Base-by-base conservation (phyloP, 2,797 vertebrate species). In the Mus minutoides region DNA sequence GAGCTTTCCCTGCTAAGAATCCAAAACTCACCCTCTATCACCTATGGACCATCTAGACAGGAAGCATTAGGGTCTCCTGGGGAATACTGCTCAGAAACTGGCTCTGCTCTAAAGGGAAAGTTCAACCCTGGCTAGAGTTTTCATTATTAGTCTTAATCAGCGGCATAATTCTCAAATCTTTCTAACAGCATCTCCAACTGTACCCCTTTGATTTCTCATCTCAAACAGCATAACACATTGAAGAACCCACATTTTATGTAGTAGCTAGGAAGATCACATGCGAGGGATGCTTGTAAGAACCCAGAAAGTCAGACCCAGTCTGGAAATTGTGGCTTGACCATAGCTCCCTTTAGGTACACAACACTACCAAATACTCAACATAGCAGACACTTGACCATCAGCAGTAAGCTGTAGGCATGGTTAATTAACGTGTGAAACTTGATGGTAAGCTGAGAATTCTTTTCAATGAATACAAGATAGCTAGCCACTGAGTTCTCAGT, bases 1-100 rank as follows among this genome's bases (percentile, higher is more conserved):
- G 54, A 84, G 85, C 49, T 21, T 67, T 87, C 16, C 96, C 85
- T 75, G 24, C 73, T 22, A 0, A 0, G 43, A 98, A 93, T 54
- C 67, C 5, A 0, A 62, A 78, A 78, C 56, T 90, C 79, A 92
- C 1, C 19, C 95, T 90, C 58, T 1, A 4, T 0, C 0, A 0
- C 31, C 1, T 91, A 86, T 96, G 91, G 97, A 86, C 4, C 43
- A 31, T 85, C 82, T 34, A 46, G n/a, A 96, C 96, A 64, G 43
- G 26, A 54, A 91, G 26, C 40, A 3, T 54, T 46, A 87, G 76
- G n/a, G 43, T 54, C 0, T 64, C 75, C 85, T 94, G 67, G 82
- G 40, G 46, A 56, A 73, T 76, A 40, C 92, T 87, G 79, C 46
- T 43, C 46, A 43, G 78, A 37, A 84, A 22, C 14, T 19, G 75